These are phyloP conservation scores for Drosophila phalerata DNA, from an alignment of 2,888 invertebrate genomes.

Conservation along the genomic window DNA sequence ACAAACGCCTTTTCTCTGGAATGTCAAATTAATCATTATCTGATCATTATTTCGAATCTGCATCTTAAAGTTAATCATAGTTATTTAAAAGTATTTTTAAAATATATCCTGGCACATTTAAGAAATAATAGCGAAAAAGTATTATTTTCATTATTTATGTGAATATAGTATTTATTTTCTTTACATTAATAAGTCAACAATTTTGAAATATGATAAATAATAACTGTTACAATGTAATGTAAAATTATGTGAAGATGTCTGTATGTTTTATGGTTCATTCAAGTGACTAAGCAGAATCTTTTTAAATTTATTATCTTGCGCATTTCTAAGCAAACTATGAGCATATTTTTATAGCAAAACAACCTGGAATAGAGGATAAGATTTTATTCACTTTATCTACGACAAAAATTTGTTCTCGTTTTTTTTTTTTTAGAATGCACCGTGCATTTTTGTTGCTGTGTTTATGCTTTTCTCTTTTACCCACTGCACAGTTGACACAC, in stretches of 20 bases:
- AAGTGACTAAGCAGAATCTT: neutral
- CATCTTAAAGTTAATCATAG: too few relatives aligned
- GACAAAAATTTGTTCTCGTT: neutral
- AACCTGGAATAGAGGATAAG: neutral
- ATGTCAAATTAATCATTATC: too few relatives aligned
- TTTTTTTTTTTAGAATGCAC: neutral
- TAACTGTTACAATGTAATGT: too few relatives aligned
- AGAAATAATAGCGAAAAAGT: too few relatives aligned
- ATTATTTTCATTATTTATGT: too few relatives aligned
- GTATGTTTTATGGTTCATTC: neutral
- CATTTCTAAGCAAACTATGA: constrained; percentile 5
- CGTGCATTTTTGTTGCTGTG: constrained; percentile 2
- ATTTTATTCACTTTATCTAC: constrained; percentile 7
- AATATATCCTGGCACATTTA: too few relatives aligned
- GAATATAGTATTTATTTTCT: too few relatives aligned
- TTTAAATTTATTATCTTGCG: neutral
- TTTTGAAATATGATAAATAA: too few relatives aligned
- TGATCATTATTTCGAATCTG: too few relatives aligned
- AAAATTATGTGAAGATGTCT: neutral
- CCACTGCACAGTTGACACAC: constrained; percentile 29
- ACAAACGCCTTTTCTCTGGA: too few relatives aligned
- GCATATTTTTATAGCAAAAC: constrained; percentile 7
- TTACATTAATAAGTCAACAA: too few relatives aligned
- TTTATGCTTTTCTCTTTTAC: neutral
- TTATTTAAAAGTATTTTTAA: too few relatives aligned